These are phyloP conservation scores for Tuberolachnus salignus DNA, from an alignment of 2,888 invertebrate genomes.

Conservation along the genomic window DNA sequence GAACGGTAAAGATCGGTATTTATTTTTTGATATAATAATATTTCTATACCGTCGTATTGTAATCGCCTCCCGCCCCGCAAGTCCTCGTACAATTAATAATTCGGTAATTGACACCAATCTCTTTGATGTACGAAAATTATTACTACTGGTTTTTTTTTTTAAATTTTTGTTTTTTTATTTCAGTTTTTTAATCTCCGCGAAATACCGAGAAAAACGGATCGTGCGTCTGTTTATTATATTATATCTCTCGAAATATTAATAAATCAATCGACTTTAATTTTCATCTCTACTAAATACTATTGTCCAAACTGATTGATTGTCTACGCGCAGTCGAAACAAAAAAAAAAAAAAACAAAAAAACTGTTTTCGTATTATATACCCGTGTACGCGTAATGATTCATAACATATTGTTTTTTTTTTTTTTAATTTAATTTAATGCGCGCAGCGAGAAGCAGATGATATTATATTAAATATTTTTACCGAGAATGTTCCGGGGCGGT, in stretches of 20 bases:
- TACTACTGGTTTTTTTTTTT: slow-evolving; percentile 10
- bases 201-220: slow-evolving; percentile 44
- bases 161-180: neutral
- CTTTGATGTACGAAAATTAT: slow-evolving; percentile 48
- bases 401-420: slow-evolving; percentile 33
- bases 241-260: slow-evolving; percentile 40
- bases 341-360: neutral
- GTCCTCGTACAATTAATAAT: slow-evolving; percentile 29
- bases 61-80: neutral
- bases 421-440: too few relatives aligned
- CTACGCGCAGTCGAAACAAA: slow-evolving; percentile 17
- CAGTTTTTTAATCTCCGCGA: neutral
- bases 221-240: slow-evolving; percentile 22
- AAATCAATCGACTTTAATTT: slow-evolving; percentile 29
- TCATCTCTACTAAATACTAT: neutral
- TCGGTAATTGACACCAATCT: slow-evolving; percentile 54
- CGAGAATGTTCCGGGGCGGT: neutral
- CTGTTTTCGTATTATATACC: too few relatives aligned
- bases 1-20: slow-evolving; percentile 54
- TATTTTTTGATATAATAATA: slow-evolving; percentile 6
- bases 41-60: neutral
- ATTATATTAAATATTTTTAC: slow-evolving; percentile 38
- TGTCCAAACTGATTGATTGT: slow-evolving; percentile 48
- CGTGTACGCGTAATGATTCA: slow-evolving; percentile 14
- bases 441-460: slow-evolving; percentile 21